Conservation (phyloP, 1,140 invertebrate species). For the Nymphalis io region DNA sequence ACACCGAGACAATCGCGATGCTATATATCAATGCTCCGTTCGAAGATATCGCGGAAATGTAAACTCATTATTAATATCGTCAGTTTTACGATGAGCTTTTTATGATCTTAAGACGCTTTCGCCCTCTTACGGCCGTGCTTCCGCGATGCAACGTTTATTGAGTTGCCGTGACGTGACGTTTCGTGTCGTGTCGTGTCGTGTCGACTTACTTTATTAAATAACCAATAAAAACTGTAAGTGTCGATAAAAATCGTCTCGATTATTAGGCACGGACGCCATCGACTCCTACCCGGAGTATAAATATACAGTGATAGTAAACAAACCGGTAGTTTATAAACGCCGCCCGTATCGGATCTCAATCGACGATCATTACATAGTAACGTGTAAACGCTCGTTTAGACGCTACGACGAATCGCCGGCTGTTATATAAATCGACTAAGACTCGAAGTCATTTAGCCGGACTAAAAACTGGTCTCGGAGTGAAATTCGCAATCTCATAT, state of each 20-base stretch:
- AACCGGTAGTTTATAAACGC: slow-evolving; percentile 15
- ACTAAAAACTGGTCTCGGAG: slow-evolving; percentile 13
- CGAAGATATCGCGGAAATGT: slow-evolving; percentile 16
- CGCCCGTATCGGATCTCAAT: slow-evolving; percentile 16
- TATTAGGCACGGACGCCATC: slow-evolving; percentile 5
- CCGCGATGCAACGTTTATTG: slow-evolving; percentile 8
- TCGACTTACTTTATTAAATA: slow-evolving; percentile 9
- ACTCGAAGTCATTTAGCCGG: slow-evolving; percentile 14
- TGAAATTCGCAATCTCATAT: slow-evolving; percentile 11
- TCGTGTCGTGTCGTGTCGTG: slow-evolving; percentile 13
- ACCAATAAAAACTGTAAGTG: slow-evolving; percentile 3
- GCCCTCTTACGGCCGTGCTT: background rate
- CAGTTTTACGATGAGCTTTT: slow-evolving; percentile 14
- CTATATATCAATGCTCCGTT: slow-evolving; percentile 9
- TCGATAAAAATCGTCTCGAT: slow-evolving; percentile 13
- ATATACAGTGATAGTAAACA: slow-evolving; percentile 8
- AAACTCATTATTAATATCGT: slow-evolving; percentile 13
- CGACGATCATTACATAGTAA: slow-evolving; percentile 21
- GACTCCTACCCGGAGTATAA: background rate
- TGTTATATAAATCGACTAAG: slow-evolving; percentile 17
- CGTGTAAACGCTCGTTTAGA: slow-evolving; percentile 20
- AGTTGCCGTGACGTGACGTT: background rate
- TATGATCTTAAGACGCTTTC: slow-evolving; percentile 3
- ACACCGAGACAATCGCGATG: slow-evolving; percentile 4
- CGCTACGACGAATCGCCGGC: slow-evolving; percentile 12